Evolutionary conservation across 2,113 vertebrate genomes (phyloP).

Genomic region (Oxyruncus cristatus): DNA sequence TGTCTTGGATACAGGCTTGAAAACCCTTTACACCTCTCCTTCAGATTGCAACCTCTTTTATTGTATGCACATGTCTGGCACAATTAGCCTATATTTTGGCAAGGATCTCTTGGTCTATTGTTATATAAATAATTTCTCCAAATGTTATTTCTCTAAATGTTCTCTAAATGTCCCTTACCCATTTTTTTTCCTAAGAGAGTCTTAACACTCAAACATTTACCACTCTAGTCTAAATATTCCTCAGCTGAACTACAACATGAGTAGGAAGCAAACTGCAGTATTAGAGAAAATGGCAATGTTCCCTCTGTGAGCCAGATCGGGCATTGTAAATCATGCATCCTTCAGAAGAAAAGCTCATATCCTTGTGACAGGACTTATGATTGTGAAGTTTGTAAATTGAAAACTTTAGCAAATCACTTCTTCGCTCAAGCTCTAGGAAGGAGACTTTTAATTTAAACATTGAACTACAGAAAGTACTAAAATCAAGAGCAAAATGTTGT

Average conservation of each 20-base stretch:
- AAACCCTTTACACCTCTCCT: not conserved
- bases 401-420: not conserved
- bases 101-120: not conserved
- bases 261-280: not conserved
- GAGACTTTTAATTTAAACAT: not conserved
- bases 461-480: not conserved
- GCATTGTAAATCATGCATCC: not conserved
- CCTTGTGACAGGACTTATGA: not conserved
- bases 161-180: not conserved
- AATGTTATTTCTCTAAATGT: not conserved
- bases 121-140: slow-evolving; percentile 2
- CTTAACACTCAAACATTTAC: slow-evolving; percentile 37
- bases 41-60: not conserved
- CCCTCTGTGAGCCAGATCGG: not conserved
- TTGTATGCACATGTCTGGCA: not conserved
- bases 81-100: not conserved
- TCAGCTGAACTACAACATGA: not conserved
- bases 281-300: not conserved
- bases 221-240: slow-evolving; percentile 36
- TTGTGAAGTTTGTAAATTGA: not conserved
- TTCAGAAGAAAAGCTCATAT: not conserved
- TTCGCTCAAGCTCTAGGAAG: not conserved
- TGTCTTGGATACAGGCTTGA: not conserved
- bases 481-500: not conserved
- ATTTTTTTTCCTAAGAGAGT: not conserved